Base-by-base conservation (phyloP, 2,888 invertebrate species). In the Chorisops tibialis region DNA sequence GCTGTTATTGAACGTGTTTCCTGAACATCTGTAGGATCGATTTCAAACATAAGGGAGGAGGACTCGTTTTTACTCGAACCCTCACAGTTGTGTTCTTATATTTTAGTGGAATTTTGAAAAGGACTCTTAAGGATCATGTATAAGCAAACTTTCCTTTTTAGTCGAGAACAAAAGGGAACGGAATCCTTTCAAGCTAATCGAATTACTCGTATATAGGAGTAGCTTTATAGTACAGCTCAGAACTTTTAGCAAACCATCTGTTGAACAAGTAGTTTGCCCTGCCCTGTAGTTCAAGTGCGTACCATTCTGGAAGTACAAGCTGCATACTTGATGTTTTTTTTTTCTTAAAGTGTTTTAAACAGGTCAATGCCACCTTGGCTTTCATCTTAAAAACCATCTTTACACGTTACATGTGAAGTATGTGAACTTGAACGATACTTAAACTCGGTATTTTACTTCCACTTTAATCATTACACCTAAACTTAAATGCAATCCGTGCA, bases 371-470 rank as follows among this genome's bases (percentile, higher is more conserved):
- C 56, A 56, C 12, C 22, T n/a, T 41, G 30, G n/a, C 24, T 24
- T 30, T 9, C 41, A 6, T 39, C 19, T 24, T 21, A 30, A 30
- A 56, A 45, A 45, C 35, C 43, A 43, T 56, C 30, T 30, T 39
- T 43, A 43, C 16, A 56, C 41, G 43, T 45, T 11, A 30, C 30
- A 30, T 9, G n/a, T n/a, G 30, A 30, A 7, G 30, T 30, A 56
- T 30, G 22, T 54, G 56, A 56, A 56, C 56, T 56, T 56, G 56
- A 56, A 56, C 56, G 45, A 35, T 3, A 39, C 30, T 54, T 56
- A 43, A 43, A 45, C 56, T 56, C 30, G 30, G 18, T 45, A 16
- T 24, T 43, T 56, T 56, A 39, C 30, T 56, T 43, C 24, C 45
- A 56, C 56, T 56, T n/a, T 45, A 45, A 35, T 22, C 19, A 12